Conservation (phyloP, 2,113 vertebrate species). For the Gopherus flavomarginatus region DNA sequence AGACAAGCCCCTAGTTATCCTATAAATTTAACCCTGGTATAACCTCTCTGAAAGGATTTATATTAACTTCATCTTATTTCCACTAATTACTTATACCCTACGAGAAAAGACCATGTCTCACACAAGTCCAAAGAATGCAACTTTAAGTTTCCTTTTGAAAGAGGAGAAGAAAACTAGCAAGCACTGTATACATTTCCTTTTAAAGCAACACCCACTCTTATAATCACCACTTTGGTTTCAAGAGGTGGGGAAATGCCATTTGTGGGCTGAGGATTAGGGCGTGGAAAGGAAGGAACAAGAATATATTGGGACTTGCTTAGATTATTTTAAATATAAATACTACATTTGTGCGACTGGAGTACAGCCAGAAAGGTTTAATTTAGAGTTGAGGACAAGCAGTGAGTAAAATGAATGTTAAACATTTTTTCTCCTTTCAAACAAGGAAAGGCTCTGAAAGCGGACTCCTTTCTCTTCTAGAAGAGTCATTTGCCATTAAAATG, state of each 20-base stretch:
- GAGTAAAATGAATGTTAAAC: neutral
- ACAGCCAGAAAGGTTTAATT: neutral
- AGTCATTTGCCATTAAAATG: slow-evolving; percentile 8
- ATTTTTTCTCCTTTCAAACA: neutral
- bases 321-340: slow-evolving; percentile 4
- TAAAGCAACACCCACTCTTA: neutral
- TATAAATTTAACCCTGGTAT: rapidly evolving
- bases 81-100: neutral
- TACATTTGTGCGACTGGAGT: neutral
- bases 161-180: neutral
- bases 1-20: neutral
- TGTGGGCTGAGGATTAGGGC: neutral
- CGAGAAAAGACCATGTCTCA: neutral
- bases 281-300: neutral
- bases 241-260: neutral
- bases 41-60: neutral
- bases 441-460: neutral
- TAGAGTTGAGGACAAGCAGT: neutral
- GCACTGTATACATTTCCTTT: neutral
- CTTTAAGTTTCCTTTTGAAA: neutral
- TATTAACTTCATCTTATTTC: neutral
- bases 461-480: neutral
- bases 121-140: neutral
- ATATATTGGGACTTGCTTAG: slow-evolving; percentile 41
- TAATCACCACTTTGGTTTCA: neutral